These are phyloP conservation scores for Chrysocyon brachyurus DNA, from an alignment of 2,797 vertebrate genomes.

Conservation along the genomic window DNA sequence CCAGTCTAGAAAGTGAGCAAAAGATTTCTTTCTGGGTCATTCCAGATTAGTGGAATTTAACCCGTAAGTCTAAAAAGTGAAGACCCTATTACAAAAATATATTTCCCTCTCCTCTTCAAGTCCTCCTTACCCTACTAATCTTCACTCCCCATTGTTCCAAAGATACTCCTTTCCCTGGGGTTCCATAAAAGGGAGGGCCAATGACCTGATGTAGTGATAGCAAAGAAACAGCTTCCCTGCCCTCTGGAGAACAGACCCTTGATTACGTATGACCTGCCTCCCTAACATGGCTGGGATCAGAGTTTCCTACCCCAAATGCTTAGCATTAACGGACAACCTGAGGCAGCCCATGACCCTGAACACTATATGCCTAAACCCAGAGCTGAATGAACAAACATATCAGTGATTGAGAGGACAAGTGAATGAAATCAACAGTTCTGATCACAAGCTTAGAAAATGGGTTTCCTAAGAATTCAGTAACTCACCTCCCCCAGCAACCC, in stretches of 20 bases:
- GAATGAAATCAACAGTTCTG: background rate
- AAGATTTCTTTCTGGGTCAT: background rate
- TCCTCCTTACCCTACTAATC: background rate
- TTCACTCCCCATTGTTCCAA: background rate
- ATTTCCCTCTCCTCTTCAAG: background rate
- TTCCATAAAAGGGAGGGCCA: background rate
- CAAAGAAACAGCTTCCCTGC: background rate
- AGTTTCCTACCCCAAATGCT: background rate
- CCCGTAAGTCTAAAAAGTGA: background rate
- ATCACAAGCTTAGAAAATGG: background rate
- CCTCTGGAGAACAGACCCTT: background rate
- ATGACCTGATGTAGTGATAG: background rate
- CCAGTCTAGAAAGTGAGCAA: background rate
- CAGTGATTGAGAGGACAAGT: too few relatives aligned
- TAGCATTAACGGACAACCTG: background rate
- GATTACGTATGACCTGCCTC: accelerated
- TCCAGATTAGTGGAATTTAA: background rate
- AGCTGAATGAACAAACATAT: background rate
- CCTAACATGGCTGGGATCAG: background rate
- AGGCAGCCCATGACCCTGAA: background rate
- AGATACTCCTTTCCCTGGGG: background rate
- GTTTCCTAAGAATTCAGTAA: background rate
- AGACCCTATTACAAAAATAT: background rate
- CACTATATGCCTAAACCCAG: background rate
- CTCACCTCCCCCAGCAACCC: background rate